Base-by-base conservation (phyloP, 1,140 invertebrate genomes). In the Brachionus plicatilis region DNA sequence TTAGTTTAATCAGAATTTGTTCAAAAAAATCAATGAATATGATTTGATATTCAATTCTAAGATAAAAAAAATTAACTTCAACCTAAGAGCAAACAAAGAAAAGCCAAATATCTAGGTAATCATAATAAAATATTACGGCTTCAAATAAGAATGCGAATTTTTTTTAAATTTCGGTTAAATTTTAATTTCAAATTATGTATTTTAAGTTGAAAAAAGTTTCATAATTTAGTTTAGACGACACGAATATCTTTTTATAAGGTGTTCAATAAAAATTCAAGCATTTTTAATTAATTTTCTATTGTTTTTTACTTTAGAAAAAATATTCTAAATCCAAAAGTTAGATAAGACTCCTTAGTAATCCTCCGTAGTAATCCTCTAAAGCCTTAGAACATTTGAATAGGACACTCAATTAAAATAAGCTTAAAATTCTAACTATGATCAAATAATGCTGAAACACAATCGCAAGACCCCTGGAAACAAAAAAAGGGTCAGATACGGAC, bases 211-310 rank as follows among this genome's bases (percentile, higher is more conserved):
- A 43, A 72, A 33, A 72, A 72, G 47, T 41, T 41, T 47, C 68
- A 72, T 72, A 72, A 72, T 72, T 72, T 41, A 43, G 68, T 72
- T 45, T 45, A 72, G 41, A 20, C 41, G 68, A 72, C 68, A 72
- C 41, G 68, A 72, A 72, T 72, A 72, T 72, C 68, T 72, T 3
- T 43, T 41, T 43, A 24, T 45, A 43, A 43, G 43, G 9, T 14
- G 17, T 68, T 29, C n/a, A 37, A 72, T 72, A 60, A 60, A 60
- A 60, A 60, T 20, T 60, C 53, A 60, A 27, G 53, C 7, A 60
- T 27, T 56, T 56, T 56, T 56, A 11, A 47, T 47, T 17, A n/a
- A 56, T 56, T 60, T 60, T 60, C 53, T 9, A 24, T 60, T 60
- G 53, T 60, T 53, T 53, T 53, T 17, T 5, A 53, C 53, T 60